phyloP scores from a whole-genome alignment of 2,797 vertebrate species.

The Spondyliosoma cantharus region DNA sequence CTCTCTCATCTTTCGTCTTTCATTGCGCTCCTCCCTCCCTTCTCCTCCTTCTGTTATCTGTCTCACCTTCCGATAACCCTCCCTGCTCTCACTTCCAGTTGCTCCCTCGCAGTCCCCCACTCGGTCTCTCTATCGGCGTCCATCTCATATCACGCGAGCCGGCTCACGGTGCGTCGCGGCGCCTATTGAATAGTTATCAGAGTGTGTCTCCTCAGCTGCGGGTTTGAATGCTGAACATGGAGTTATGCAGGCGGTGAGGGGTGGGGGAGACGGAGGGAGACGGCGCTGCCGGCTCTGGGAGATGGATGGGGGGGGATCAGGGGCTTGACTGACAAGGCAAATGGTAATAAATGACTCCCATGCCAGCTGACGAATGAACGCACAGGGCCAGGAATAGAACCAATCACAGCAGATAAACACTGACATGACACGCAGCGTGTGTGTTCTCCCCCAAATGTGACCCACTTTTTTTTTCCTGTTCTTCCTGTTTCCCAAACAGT shows the following conservation, averaged over 20 bases:
- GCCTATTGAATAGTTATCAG: conserved; percentile 64
- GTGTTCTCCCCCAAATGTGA: conserved; percentile 36
- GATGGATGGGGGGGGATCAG: conserved; percentile 67
- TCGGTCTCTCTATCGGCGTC: conserved; percentile 13
- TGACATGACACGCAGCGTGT: conserved; percentile 51
- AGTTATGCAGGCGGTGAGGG: conserved; percentile 44
- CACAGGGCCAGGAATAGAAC: conserved; percentile 50
- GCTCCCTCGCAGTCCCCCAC: conserved; percentile 22
- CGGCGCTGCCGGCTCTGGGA: conserved; percentile 32
- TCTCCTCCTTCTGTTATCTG: conserved; percentile 36
- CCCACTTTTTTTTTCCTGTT: conserved; percentile 23
- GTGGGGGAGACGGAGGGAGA: conserved; percentile 2
- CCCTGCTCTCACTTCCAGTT: conserved; percentile 14
- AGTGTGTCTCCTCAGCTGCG: conserved; percentile 38
- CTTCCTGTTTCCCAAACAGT: background rate
- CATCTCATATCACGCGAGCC: conserved; percentile 47
- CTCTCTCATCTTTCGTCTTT: conserved; percentile 34
- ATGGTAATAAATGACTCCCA: conserved; percentile 75
- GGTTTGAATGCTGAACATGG: conserved; percentile 69
- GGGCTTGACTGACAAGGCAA: conserved; percentile 76
- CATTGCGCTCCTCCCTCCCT: conserved; percentile 6
- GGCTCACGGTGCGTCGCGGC: conserved; percentile 3
- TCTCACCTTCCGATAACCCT: conserved; percentile 44
- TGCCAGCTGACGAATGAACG: conserved; percentile 59
- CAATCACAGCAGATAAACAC: conserved; percentile 67